Conservation (phyloP, 2,113 vertebrate genomes). For the Caranx ignobilis region DNA sequence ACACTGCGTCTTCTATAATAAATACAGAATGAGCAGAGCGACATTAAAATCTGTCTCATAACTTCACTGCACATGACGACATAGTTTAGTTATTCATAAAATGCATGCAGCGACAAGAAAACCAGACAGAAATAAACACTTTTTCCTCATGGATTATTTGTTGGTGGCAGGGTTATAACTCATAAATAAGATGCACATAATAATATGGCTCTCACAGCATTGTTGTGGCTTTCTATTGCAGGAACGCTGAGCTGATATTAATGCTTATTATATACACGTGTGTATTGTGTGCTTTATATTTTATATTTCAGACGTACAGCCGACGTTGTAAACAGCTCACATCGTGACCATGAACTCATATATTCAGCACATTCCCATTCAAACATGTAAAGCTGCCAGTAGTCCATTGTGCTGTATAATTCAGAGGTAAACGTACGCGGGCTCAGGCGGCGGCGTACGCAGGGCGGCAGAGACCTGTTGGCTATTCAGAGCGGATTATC, state of each 20-base stretch:
- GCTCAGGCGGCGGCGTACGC: not conserved
- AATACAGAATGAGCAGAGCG: not conserved
- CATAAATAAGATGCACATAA: not conserved
- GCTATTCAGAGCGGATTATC: conserved; percentile 31
- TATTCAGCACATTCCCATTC: not conserved
- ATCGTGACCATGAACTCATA: not conserved
- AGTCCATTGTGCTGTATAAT: not conserved
- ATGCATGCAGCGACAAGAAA: conserved; percentile 14
- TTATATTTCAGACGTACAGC: not conserved
- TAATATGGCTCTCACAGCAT: not conserved
- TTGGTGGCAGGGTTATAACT: conserved; percentile 1
- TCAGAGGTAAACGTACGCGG: conserved; percentile 19
- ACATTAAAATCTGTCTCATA: conserved; percentile 5
- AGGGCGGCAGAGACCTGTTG: not conserved
- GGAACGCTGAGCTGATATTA: not conserved
- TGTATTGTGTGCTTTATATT: not conserved
- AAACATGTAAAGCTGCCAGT: not conserved
- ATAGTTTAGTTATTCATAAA: not conserved
- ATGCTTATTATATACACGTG: not conserved
- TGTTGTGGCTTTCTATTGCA: not conserved
- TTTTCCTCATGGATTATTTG: not conserved
- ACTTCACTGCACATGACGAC: not conserved
- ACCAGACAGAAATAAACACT: conserved; percentile 11
- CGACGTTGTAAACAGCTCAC: not conserved
- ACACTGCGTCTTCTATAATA: conserved; percentile 6